Evolutionary conservation across 2,888 invertebrate species (phyloP).

Genomic region (Sphaerolaimus hirsutus): DNA sequence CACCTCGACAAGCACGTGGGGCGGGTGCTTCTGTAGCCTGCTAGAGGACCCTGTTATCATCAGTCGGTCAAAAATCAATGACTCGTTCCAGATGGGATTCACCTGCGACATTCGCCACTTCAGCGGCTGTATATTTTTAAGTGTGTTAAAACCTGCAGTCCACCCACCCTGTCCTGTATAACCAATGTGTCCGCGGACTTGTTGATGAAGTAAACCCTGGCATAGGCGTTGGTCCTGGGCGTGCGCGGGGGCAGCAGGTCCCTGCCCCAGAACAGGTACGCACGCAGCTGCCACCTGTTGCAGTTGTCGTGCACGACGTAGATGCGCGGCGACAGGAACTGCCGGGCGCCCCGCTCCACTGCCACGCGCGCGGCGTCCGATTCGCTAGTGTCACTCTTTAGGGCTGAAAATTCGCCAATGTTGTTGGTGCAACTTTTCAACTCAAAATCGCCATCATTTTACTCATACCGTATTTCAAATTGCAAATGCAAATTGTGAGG

Average conservation of each 20-base stretch:
- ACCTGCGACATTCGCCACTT: constrained; percentile 7
- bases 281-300: constrained; percentile 2
- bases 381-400: too few species aligned
- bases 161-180: too few species aligned
- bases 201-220: constrained; percentile 14
- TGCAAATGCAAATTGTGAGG: too few species aligned
- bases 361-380: too few species aligned
- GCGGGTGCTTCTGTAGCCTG: constrained; percentile 11
- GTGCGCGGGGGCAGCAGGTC: background rate
- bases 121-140: too few species aligned
- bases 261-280: constrained; percentile 3
- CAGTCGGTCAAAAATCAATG: constrained; percentile 12
- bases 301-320: background rate
- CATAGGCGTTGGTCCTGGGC: constrained; percentile 8
- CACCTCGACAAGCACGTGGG: constrained; percentile 15
- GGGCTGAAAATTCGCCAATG: too few species aligned
- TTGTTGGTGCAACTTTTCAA: too few species aligned
- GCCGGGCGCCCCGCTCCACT: too few species aligned
- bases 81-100: constrained; percentile 21
- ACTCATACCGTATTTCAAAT: too few species aligned
- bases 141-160: too few species aligned
- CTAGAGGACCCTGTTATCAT: constrained; percentile 4
- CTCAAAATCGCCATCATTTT: too few species aligned
- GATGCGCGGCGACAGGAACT: background rate
- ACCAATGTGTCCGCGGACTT: background rate